Base-by-base conservation (phyloP, 2,888 invertebrate species). In the Lepetodrilus schrolli region DNA sequence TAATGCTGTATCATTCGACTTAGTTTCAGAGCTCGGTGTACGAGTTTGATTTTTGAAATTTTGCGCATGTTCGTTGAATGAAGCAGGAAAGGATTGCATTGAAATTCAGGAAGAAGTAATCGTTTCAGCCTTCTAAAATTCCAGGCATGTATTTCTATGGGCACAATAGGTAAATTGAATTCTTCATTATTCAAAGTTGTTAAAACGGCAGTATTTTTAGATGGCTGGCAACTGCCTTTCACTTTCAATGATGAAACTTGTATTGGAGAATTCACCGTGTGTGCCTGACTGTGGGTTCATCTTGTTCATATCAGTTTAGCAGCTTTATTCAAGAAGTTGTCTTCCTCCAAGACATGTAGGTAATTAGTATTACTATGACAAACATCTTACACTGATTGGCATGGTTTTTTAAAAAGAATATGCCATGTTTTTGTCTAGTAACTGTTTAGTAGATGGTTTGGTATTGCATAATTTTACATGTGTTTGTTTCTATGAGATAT, bases 1-100 rank as follows among this genome's bases (percentile, higher is more conserved):
- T 58, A 58, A 58, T 58, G 58, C 58, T 30, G 17, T 58, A 58
- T 58, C 30, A 34, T 34, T 58, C 34, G 26, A 34, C 58, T 58
- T 58, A 58, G 58, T 30, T 58, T 58, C 51, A n/a, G 10, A 17
- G 8, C 58, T 26, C 58, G 17, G 30, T 30, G 58, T 30, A 26
- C 3, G n/a, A 58, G 58, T 23, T 58, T 58, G 58, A 58, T 58
- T 58, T 58, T 58, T 58, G 58, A 58, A 58, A 58, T 58, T 58
- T 58, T 30, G 58, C 17, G 58, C 58, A 58, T 58, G 58, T 58
- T 58, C 34, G 30, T 23, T 58, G 58, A 58, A 58, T 13, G 51
- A 30, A 34, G n/a, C 34, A 17, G 26, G 26, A 10, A 30, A 34
- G 58, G 30, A 58, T 30, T 58, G 58, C 58, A 58, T 58, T 30